These are phyloP conservation scores for Malurus leucopterus DNA, from an alignment of 2,797 vertebrate genomes.

Conservation along the genomic window DNA sequence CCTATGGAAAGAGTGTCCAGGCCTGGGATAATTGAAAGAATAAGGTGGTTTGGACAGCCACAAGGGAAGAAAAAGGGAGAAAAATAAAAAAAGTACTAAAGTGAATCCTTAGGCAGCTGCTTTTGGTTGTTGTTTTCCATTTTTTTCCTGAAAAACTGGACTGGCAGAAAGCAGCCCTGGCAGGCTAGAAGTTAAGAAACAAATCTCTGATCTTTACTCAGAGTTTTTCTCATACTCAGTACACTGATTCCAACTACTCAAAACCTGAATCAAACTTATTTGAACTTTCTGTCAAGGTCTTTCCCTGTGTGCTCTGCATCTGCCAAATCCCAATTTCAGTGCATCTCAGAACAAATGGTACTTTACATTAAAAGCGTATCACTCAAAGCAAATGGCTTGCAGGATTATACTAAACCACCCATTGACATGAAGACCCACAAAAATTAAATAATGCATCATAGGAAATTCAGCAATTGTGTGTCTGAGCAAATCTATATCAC, in stretches of 20 bases:
- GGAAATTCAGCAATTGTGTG: neutral
- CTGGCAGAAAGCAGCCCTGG: neutral
- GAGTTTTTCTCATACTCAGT: neutral
- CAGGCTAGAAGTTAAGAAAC: neutral
- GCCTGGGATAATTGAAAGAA: neutral
- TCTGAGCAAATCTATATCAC: neutral
- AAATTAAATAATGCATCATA: neutral
- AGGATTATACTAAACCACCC: neutral
- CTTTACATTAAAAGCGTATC: neutral
- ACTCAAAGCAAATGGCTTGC: neutral
- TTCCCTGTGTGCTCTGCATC: neutral
- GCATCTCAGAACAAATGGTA: accelerated
- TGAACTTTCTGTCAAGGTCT: neutral
- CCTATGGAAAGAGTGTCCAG: neutral
- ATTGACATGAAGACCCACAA: neutral
- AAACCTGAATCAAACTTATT: neutral
- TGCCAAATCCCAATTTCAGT: neutral
- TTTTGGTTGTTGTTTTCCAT: neutral
- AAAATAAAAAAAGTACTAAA: neutral
- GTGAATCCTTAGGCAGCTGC: neutral
- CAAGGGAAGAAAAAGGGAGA: neutral
- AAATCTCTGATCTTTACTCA: neutral
- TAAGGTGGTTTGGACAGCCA: neutral
- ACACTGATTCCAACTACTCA: neutral
- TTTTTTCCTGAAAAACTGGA: neutral